Percentiles rank a stretch among this genome's conserved stretches.
Conservation (phyloP, 2,797 vertebrate genomes). For the Odontamblyopus rebecca region DNA sequence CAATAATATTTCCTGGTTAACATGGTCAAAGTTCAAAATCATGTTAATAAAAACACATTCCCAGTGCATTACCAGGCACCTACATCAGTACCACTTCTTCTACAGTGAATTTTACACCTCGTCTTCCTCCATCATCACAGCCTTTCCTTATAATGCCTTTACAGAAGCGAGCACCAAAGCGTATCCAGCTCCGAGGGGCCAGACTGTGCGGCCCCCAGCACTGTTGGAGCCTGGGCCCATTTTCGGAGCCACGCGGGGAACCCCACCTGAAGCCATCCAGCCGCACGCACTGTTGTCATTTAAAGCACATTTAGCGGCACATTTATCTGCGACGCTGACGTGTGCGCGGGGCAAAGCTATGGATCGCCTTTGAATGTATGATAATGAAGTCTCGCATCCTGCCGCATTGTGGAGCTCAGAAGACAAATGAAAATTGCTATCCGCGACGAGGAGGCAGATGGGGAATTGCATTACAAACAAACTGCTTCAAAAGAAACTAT, state of each 20-base stretch:
- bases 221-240: slow-evolving; percentile 62
- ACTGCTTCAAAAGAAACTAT: slow-evolving; percentile 9
- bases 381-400: slow-evolving; percentile 36
- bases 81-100: background rate
- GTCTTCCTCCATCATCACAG: slow-evolving; percentile 5
- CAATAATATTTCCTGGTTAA: background rate
- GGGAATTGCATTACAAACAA: slow-evolving; percentile 11
- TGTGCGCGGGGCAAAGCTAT: slow-evolving; percentile 37
- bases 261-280: slow-evolving; percentile 60
- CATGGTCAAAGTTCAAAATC: background rate
- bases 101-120: background rate
- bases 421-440: slow-evolving; percentile 21
- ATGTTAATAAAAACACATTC: background rate
- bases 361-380: slow-evolving; percentile 44
- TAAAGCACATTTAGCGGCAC: slow-evolving; percentile 50
- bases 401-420: slow-evolving; percentile 17
- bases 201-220: slow-evolving; percentile 34
- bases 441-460: slow-evolving; percentile 13
- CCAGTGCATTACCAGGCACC: background rate
- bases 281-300: slow-evolving; percentile 52
- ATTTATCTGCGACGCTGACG: slow-evolving; percentile 39
- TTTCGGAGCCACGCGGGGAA: slow-evolving; percentile 58
- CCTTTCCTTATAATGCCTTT: background rate
- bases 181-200: slow-evolving; percentile 44
- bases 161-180: slow-evolving; percentile 30